Evolutionary conservation across 2,797 vertebrate genomes (phyloP), one percentile per base, ranked within the genome.

Genomic region (Phyllotis vaccarum): DNA sequence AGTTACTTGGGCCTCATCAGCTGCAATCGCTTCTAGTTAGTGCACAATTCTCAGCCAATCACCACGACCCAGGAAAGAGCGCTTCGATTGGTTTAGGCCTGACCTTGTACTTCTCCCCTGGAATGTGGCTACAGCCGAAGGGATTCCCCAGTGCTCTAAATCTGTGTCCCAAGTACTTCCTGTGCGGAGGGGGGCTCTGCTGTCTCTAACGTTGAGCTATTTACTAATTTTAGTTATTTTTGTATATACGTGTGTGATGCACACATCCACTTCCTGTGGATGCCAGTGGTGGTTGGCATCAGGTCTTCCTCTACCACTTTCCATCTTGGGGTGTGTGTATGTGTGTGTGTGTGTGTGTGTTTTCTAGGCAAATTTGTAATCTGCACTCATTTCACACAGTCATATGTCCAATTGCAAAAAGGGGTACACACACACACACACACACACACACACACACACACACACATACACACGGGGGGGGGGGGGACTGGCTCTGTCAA

Each of bases 211-310:
- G 3, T 22, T 10, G 40, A 79, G 34, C 70, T n/a, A 1, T n/a
- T 86, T 68, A 68, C 31, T n/a, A n/a, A 37, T 29, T 54, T 52
- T n/a, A n/a, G 68, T 86, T 86, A 68, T 86, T n/a, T 86, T 68
- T 86, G 21, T 16, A 22, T 70, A 1, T 54, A 7, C 2, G 31
- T 14, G 21, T 52, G 46, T 68, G 83, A 21, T 68, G 13, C 21
- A 34, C 1, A 29, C 11, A 22, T 34, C 43, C 34, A 52, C 14
- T 11, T 49, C 82, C 43, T 68, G 21, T 24, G 64, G 83, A 86
- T 8, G 43, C 19, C 31, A 52, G 46, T 68, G 64, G 46, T 68
- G 64, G 21, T 37, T 27, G 46, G 29, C 60, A 85, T n/a, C 5
- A 34, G 29, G 40, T 34, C 29, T n/a, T 81, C 56, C n/a, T 81